Evolutionary conservation across 2,888 invertebrate genomes (phyloP), one percentile per base, ranked within the genome.

Genomic region (Zeuzera pyrina): DNA sequence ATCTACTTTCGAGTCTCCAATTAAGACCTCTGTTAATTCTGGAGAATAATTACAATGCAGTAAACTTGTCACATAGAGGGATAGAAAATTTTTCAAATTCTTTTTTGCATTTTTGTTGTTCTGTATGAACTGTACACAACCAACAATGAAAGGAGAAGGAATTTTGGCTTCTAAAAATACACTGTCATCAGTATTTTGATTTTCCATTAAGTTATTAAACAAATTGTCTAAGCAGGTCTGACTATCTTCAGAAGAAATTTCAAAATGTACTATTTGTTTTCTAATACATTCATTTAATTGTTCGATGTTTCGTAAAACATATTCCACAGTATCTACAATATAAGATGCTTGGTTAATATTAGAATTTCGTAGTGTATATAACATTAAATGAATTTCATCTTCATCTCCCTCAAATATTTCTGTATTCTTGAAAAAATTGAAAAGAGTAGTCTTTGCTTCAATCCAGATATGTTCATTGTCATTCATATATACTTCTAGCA

Each of bases 311-410:
- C 55, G 52, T 22, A 81, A 39, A 3, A 78, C 57, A 51, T 77
- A 67, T 45, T 78, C 69, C 11, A 81, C 50, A 21, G 77, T 48
- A 38, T 81, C 73, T 1, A 62, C 63, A 15, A 84, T 59, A 10
- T 77, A 30, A 0, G 69, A 60, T 19, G 68, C 54, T 3, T 69
- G 69, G 11, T 53, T 55, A 0, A 74, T 58, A 47, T 61, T 64
- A 15, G 65, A 49, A 40, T 72, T 68, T n/a, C 77, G 58, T 48
- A 83, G 45, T 1, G 78, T 58, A 45, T 89, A 86, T 15, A 91
- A 60, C 85, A 92, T 89, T 35, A 91, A 72, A 55, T 89, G 86
- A 24, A 91, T 86, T 69, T 93, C 91, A 34, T 85, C 72, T 39
- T 78, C 74, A 41, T 86, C 86, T 12, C 84, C 85, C 52, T 89